Evolutionary conservation across 2,888 invertebrate species (phyloP).

Genomic region (Sphecodes monilicornis): DNA sequence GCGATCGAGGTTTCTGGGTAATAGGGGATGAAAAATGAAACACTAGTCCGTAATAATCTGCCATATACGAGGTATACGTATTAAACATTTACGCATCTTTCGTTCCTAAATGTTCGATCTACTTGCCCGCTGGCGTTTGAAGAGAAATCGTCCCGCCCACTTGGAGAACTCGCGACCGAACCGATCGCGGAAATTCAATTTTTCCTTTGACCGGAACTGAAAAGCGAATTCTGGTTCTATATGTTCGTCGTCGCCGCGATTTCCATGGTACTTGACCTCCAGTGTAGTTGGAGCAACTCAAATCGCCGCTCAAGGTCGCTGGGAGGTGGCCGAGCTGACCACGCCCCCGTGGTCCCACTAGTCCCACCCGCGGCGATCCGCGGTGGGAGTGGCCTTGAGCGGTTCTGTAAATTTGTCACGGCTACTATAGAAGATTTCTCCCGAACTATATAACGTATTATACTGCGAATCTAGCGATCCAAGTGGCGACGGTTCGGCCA

Average conservation of each 20-base stretch:
- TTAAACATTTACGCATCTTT: constrained; percentile 70
- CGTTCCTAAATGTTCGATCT: constrained; percentile 69
- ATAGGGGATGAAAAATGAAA: constrained; percentile 27
- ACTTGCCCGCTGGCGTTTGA: constrained; percentile 51
- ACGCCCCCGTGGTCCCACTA: not conserved
- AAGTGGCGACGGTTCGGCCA: constrained; percentile 30
- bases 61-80: constrained; percentile 73
- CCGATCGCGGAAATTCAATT: constrained; percentile 12
- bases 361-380: not conserved
- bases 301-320: not conserved
- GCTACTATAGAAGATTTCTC: not conserved
- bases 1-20: constrained; percentile 60
- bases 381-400: not conserved
- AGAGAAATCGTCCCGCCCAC: constrained; percentile 17
- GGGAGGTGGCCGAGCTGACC: not conserved
- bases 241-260: not conserved
- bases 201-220: constrained; percentile 4
- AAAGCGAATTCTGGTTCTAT: constrained; percentile 8
- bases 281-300: not conserved
- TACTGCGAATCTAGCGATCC: not conserved
- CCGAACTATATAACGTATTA: not conserved
- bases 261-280: not conserved
- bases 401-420: not conserved
- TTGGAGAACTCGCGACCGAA: constrained; percentile 30
- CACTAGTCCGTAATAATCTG: constrained; percentile 76